Percentiles rank a stretch among this genome's conserved stretches.
These are phyloP conservation scores for Cyrtonyx montezumae DNA, from an alignment of 2,113 vertebrate genomes.

Conservation along the genomic window DNA sequence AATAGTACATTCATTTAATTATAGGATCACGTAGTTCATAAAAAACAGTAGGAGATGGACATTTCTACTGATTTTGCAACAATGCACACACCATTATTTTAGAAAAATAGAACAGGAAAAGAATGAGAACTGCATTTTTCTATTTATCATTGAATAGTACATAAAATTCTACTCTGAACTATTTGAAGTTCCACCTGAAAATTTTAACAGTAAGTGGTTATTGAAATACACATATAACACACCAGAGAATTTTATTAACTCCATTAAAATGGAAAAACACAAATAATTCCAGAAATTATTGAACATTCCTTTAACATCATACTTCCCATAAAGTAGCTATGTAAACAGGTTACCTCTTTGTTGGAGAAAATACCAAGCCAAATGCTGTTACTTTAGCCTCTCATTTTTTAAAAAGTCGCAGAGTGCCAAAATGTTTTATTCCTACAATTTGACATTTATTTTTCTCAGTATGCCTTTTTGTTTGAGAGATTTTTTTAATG, in stretches of 20 bases:
- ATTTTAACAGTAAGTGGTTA: background rate
- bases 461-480: background rate
- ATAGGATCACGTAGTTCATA: background rate
- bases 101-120: background rate
- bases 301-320: background rate
- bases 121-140: background rate
- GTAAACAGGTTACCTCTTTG: background rate
- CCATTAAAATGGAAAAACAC: background rate
- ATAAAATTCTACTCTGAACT: background rate
- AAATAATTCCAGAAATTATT: background rate
- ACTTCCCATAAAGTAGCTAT: background rate
- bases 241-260: background rate
- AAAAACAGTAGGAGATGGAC: background rate
- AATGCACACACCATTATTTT: background rate
- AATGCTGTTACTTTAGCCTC: background rate
- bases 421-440: slow-evolving; percentile 5
- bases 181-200: background rate
- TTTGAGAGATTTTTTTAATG: background rate
- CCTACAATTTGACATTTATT: background rate
- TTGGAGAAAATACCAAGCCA: background rate
- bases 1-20: background rate
- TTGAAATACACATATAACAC: background rate
- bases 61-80: background rate
- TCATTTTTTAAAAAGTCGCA: background rate
- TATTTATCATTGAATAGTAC: background rate